Conservation (phyloP, 2,888 invertebrate genomes). For the Noctua pronuba region DNA sequence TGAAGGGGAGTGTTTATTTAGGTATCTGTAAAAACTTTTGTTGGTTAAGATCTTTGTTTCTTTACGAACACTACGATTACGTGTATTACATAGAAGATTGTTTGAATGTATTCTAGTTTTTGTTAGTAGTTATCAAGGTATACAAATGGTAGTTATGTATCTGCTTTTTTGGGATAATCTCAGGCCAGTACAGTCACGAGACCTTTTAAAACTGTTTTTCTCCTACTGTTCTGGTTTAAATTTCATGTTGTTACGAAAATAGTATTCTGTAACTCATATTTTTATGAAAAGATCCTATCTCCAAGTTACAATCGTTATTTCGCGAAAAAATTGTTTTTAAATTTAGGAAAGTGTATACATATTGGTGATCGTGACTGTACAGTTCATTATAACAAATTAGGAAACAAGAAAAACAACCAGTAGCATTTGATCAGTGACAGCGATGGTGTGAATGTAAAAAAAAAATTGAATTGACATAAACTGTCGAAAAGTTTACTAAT, state of each 20-base stretch:
- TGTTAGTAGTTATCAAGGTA: background rate
- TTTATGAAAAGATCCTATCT: too few species aligned
- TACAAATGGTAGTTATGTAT: background rate
- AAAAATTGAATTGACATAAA: background rate
- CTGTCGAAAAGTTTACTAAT: background rate
- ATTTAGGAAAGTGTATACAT: too few species aligned
- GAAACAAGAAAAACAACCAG: background rate
- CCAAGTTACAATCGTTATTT: too few species aligned
- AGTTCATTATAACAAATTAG: background rate
- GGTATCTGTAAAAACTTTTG: constrained; percentile 22
- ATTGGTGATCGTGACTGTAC: too few species aligned
- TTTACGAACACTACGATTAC: constrained; percentile 39
- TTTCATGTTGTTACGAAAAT: too few species aligned
- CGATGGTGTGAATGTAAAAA: background rate
- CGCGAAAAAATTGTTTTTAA: too few species aligned
- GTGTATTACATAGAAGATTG: constrained; percentile 8
- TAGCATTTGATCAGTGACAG: background rate
- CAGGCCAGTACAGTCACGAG: too few species aligned
- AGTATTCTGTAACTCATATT: too few species aligned
- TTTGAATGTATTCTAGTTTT: background rate
- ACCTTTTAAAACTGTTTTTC: too few species aligned
- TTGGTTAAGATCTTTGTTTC: constrained; percentile 27
- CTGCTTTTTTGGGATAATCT: background rate
- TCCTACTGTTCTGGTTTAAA: too few species aligned
- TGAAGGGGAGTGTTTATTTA: constrained; percentile 37